Percentiles rank a stretch among this genome's conserved stretches.
phyloP scores from a whole-genome alignment of 2,113 vertebrate species.

The Burhinus bistriatus region DNA sequence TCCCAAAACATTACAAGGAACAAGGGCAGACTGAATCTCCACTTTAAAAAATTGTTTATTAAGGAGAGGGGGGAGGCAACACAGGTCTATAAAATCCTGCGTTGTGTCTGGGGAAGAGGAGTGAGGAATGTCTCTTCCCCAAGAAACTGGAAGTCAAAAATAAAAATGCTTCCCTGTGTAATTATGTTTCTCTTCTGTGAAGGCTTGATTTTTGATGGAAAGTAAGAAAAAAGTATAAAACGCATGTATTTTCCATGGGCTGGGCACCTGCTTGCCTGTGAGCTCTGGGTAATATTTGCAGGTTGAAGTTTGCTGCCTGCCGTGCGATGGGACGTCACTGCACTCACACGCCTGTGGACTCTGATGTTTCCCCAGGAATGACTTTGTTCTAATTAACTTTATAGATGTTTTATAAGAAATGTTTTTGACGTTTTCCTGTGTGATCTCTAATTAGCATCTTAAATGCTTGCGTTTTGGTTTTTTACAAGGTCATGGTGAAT shows the following conservation, averaged over 20 bases:
- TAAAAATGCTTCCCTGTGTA: background rate
- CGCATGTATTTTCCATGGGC: fast-evolving
- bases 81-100: background rate
- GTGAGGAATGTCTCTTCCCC: background rate
- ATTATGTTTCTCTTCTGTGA: background rate
- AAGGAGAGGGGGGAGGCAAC: background rate
- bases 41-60: background rate
- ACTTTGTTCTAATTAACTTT: background rate
- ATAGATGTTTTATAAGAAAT: background rate
- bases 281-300: background rate
- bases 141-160: background rate
- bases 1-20: background rate
- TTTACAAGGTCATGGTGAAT: background rate
- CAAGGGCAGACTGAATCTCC: background rate
- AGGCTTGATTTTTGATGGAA: background rate
- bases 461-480: background rate
- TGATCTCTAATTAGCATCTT: background rate
- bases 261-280: background rate
- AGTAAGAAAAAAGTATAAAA: background rate
- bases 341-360: fast-evolving
- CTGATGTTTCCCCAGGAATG: fast-evolving
- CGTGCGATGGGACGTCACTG: fast-evolving
- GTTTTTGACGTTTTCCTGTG: background rate
- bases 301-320: background rate
- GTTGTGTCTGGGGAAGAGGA: background rate